These are phyloP conservation scores for Mizuhopecten yessoensis DNA, from an alignment of 1,140 invertebrate species.

Conservation along the genomic window DNA sequence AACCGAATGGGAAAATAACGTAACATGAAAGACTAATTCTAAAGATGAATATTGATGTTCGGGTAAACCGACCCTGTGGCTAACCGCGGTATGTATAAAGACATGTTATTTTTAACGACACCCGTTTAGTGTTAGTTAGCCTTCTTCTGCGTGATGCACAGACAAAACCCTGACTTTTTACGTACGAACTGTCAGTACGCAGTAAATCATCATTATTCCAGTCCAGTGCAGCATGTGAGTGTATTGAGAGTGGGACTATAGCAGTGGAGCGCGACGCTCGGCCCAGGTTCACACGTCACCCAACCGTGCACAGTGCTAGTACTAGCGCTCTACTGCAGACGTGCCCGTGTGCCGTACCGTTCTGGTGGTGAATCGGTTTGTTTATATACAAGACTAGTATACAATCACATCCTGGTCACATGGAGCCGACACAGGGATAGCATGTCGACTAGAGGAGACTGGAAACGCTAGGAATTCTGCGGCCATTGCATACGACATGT, in stretches of 20 bases:
- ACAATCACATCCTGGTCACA: neutral
- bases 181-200: neutral
- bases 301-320: neutral
- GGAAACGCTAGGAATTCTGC: neutral
- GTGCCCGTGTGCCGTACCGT: neutral
- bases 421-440: neutral
- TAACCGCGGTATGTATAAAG: too few relatives aligned
- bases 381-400: neutral
- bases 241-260: neutral
- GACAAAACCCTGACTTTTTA: neutral
- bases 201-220: neutral
- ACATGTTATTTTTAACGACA: too few relatives aligned
- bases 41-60: too few relatives aligned
- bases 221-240: neutral
- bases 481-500: neutral
- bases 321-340: neutral
- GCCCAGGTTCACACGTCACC: constrained; percentile 8
- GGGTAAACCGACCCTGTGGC: too few relatives aligned
- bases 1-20: too few relatives aligned
- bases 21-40: too few relatives aligned
- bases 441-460: neutral
- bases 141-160: neutral
- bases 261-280: neutral
- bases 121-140: too few relatives aligned
- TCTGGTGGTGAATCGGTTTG: neutral